Evolutionary conservation across 2,888 invertebrate species (phyloP).

Genomic region (Camponotus fellah): DNA sequence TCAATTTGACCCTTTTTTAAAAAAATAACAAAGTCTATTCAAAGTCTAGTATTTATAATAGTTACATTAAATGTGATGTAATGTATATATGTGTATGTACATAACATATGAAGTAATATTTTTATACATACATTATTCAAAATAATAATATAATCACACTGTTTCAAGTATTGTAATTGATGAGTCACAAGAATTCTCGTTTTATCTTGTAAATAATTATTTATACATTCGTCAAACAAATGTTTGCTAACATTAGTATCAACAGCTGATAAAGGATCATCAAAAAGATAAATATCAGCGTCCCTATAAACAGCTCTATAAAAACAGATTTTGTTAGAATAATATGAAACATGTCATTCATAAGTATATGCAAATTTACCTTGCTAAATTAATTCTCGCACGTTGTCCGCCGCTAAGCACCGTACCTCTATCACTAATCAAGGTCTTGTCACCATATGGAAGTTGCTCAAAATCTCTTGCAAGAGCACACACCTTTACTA

Average conservation of each 20-base stretch:
- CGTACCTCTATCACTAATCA: slow-evolving; percentile 93
- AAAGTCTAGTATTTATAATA: not conserved
- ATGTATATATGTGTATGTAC: not conserved
- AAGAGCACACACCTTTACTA: slow-evolving; percentile 89
- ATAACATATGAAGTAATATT: slow-evolving; percentile 62
- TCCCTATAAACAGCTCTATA: slow-evolving; percentile 91
- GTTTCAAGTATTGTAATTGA: slow-evolving; percentile 92
- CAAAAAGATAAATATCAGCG: slow-evolving; percentile 92
- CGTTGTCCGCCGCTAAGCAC: slow-evolving; percentile 93
- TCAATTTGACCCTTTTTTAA: slow-evolving; percentile 88
- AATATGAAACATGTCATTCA: not conserved
- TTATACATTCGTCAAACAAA: slow-evolving; percentile 92
- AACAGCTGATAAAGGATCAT: slow-evolving; percentile 93
- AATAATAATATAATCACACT: slow-evolving; percentile 89
- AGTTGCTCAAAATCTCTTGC: slow-evolving; percentile 90
- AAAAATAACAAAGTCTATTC: slow-evolving; percentile 12
- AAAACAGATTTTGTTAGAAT: not conserved
- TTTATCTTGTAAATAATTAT: slow-evolving; percentile 88
- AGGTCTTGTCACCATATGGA: slow-evolving; percentile 90
- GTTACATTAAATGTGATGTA: not conserved
- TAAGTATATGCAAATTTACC: slow-evolving; percentile 79
- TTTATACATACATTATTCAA: slow-evolving; percentile 89
- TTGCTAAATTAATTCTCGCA: slow-evolving; percentile 92
- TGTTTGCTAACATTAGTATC: slow-evolving; percentile 92
- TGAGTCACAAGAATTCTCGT: slow-evolving; percentile 94